Base-by-base conservation (phyloP, 2,888 invertebrate species). In the Pollenia labialis region DNA sequence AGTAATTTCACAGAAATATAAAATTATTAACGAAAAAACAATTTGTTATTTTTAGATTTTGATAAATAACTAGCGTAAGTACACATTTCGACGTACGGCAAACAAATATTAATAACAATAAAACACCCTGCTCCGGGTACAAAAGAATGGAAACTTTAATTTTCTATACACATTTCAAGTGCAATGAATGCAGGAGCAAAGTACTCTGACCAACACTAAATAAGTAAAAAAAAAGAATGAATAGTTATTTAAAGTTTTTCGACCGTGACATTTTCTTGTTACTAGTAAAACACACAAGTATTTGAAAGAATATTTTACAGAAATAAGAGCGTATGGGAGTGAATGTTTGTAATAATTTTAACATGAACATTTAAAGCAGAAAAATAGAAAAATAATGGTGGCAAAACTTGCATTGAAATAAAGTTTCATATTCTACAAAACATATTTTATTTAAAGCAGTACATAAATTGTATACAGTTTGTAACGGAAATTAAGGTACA, bases 191-290 rank as follows among this genome's bases (percentile, higher is more conserved):
- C 50, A 64, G 60, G 11, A 56, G 10, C 54, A 50, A 60, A 71
- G 62, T 80, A 71, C 64, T 75, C 75, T 80, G 75, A 56, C 68
- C 60, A 74, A 64, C 32, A 76, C 69, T 48, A 48, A 68, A 18
- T 58, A 58, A 77, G 6, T 32, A 6, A 6, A 32, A 6, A 32
- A 32, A 32, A 32, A 32, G 58, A 56, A 60, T 8, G 56, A 76
- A 80, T 81, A 87, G 76, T 83, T 83, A 81, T 76, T 81, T 12
- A 54, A 60, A 83, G 83, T 80, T 83, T 80, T 66, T 87, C 87
- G 83, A 87, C 87, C 87, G 52, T 87, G 87, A 87, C 83, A 87
- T 76, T 87, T 83, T 87, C 86, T 87, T 81, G 76, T 77, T 79
- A 42, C 48, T 48, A 40, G 12, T 52, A 42, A 32, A 56, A 69